Percentiles rank a stretch among this genome's conserved stretches.
Evolutionary conservation across 2,113 vertebrate species (phyloP).

Genomic region (Malurus alboscapulatus): DNA sequence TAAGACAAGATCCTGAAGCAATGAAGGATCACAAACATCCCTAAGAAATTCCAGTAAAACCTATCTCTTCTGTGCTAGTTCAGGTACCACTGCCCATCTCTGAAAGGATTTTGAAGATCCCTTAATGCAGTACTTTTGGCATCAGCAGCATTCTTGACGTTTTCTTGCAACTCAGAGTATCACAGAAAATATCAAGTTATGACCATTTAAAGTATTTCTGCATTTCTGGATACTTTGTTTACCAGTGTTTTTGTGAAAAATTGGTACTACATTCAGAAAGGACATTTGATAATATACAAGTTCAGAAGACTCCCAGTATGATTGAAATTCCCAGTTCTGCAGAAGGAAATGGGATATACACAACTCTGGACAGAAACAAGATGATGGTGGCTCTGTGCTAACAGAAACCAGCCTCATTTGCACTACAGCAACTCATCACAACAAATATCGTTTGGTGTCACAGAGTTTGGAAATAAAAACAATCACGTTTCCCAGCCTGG

Average conservation of each 20-base stretch:
- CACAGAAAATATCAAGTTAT: not conserved
- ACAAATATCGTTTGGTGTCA: accelerated
- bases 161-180: not conserved
- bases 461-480: not conserved
- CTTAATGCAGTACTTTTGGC: not conserved
- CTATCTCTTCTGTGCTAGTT: not conserved
- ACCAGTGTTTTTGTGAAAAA: not conserved
- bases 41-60: not conserved
- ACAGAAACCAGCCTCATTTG: not conserved
- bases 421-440: not conserved
- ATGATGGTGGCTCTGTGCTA: not conserved
- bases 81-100: not conserved
- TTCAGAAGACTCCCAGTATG: not conserved
- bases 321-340: not conserved
- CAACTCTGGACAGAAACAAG: not conserved
- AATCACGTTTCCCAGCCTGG: not conserved
- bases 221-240: not conserved
- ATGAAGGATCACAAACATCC: not conserved
- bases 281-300: not conserved
- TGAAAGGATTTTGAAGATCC: not conserved
- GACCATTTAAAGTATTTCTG: not conserved
- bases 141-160: not conserved
- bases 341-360: not conserved
- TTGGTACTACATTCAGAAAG: not conserved
- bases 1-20: not conserved